These are phyloP conservation scores for Malthinus flaveolus DNA, from an alignment of 2,888 invertebrate genomes.

Conservation along the genomic window DNA sequence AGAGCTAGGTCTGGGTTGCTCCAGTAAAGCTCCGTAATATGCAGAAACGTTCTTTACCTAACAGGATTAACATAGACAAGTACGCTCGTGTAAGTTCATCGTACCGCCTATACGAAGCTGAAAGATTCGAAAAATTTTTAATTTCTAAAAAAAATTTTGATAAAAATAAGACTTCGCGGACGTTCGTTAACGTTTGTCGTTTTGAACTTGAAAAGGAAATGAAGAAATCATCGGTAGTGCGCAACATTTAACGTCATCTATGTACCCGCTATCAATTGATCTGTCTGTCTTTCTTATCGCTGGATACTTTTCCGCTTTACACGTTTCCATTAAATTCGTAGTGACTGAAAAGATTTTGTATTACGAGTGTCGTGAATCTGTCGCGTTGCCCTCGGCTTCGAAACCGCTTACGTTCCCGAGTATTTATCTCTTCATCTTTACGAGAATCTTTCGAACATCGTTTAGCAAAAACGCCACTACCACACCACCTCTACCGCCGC, in stretches of 20 bases:
- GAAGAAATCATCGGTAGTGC: conserved; percentile 48
- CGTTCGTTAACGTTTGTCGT: conserved; percentile 29
- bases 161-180: conserved; percentile 14
- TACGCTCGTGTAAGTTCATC: conserved; percentile 41
- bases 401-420: conserved; percentile 30
- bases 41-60: conserved; percentile 75
- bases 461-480: conserved; percentile 40
- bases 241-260: conserved; percentile 52
- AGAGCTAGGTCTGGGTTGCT: conserved; percentile 53
- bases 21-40: conserved; percentile 67
- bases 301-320: conserved; percentile 53
- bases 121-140: conserved; percentile 7
- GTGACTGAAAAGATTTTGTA: conserved; percentile 42
- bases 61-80: conserved; percentile 71
- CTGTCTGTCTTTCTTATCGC: conserved; percentile 54
- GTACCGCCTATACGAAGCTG: conserved; percentile 13
- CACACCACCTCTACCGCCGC: conserved; percentile 44
- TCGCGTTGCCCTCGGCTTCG: conserved; percentile 35
- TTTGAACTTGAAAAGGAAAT: conserved; percentile 47
- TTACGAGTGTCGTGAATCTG: conserved; percentile 40
- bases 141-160: conserved; percentile 8
- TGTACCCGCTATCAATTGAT: conserved; percentile 52
- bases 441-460: conserved; percentile 37
- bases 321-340: conserved; percentile 51
- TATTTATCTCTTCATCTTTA: conserved; percentile 45